Evolutionary conservation across 2,113 vertebrate species (phyloP).

Genomic region (Bagarius yarrelli): DNA sequence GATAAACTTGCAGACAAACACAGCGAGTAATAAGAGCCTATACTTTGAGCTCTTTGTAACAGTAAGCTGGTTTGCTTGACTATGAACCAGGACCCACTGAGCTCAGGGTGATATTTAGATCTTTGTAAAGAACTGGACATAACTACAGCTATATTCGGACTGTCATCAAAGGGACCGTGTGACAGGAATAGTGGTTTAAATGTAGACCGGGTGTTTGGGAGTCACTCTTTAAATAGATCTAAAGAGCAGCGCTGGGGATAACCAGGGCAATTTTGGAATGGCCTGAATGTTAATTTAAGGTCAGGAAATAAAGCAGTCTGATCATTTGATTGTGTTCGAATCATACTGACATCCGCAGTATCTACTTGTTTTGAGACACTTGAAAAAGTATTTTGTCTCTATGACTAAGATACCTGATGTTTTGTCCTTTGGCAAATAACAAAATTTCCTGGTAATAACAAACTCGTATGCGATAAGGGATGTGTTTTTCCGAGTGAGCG

Average conservation of each 20-base stretch:
- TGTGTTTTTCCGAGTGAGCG: slow-evolving; percentile 23
- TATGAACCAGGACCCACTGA: background rate
- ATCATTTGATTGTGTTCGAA: background rate
- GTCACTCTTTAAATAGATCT: slow-evolving; percentile 45
- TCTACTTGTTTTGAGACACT: background rate
- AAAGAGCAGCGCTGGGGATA: slow-evolving; percentile 14
- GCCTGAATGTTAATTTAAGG: slow-evolving; percentile 9
- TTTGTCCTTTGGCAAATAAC: slow-evolving; percentile 3
- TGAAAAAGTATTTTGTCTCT: background rate
- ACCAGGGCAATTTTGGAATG: slow-evolving; percentile 20
- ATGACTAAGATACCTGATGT: background rate
- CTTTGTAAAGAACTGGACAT: slow-evolving; percentile 17
- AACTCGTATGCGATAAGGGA: slow-evolving; percentile 1
- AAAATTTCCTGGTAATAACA: slow-evolving; percentile 29
- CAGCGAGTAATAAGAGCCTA: slow-evolving; percentile 31
- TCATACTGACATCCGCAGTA: background rate
- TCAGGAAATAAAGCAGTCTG: background rate
- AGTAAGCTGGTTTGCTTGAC: slow-evolving; percentile 8
- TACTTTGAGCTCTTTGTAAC: slow-evolving; percentile 3
- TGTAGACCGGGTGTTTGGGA: slow-evolving; percentile 40
- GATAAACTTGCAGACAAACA: slow-evolving; percentile 18
- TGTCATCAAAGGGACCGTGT: slow-evolving; percentile 25
- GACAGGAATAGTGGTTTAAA: slow-evolving; percentile 41
- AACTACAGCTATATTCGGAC: slow-evolving; percentile 41
- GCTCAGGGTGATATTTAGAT: slow-evolving; percentile 29